Evolutionary conservation across 2,797 vertebrate genomes (phyloP).

Genomic region (Ambastaia sidthimunki): DNA sequence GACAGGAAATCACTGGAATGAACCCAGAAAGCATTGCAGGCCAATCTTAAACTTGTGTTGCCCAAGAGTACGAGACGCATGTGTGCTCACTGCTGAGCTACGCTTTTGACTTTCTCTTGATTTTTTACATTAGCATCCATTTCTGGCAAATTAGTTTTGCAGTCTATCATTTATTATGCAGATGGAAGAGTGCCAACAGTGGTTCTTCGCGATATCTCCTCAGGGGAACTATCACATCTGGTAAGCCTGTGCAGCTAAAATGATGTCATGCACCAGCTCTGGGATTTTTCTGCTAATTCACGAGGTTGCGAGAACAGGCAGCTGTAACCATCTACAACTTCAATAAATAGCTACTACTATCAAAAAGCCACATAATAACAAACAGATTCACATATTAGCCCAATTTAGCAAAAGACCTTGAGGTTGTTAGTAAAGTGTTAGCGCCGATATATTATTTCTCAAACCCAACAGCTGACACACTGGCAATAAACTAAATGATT

Average conservation of each 20-base stretch:
- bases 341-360: slow-evolving; percentile 16
- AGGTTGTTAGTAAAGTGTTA: slow-evolving; percentile 10
- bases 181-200: neutral
- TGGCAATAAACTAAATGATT: slow-evolving; percentile 38
- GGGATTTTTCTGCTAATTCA: slow-evolving; percentile 8
- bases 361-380: slow-evolving; percentile 4
- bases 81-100: neutral
- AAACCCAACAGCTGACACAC: slow-evolving; percentile 14
- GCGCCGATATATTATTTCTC: slow-evolving; percentile 16
- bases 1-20: neutral
- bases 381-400: slow-evolving; percentile 31
- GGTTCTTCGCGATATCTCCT: neutral
- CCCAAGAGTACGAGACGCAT: neutral
- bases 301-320: neutral
- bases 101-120: neutral
- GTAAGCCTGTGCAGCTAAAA: slow-evolving; percentile 43
- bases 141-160: neutral
- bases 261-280: slow-evolving; percentile 43
- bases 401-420: slow-evolving; percentile 2
- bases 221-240: slow-evolving; percentile 19
- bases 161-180: neutral
- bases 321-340: slow-evolving; percentile 5
- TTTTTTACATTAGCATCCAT: neutral
- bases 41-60: neutral
- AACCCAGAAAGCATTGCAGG: neutral